Evolutionary conservation across 2,797 vertebrate genomes (phyloP).

Genomic region (Malacoraja senta): DNA sequence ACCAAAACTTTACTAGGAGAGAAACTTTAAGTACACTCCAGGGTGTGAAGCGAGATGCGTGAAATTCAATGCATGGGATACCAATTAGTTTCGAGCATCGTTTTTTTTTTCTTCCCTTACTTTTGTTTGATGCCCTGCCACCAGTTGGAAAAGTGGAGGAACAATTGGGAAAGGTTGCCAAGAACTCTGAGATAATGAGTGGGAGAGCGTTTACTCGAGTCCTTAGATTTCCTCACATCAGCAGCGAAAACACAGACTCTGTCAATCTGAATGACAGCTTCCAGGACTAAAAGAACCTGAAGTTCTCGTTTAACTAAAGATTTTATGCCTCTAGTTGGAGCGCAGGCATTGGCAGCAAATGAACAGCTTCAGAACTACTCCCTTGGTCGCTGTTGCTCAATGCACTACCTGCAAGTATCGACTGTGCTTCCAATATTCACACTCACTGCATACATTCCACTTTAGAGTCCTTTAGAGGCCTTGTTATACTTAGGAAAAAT

Average conservation of each 20-base stretch:
- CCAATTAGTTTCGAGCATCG: not conserved
- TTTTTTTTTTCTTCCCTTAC: not conserved
- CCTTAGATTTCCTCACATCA: not conserved
- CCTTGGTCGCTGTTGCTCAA: no score
- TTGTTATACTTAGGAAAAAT: not conserved
- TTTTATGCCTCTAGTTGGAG: not conserved
- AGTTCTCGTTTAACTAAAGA: not conserved
- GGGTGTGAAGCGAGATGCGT: not conserved
- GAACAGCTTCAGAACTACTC: not conserved
- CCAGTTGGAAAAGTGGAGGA: not conserved
- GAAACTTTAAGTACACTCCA: not conserved
- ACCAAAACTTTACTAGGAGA: not conserved
- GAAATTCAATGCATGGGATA: not conserved
- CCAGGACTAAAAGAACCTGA: not conserved
- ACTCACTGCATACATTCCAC: no score
- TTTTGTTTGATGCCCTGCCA: not conserved
- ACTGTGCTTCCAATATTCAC: no score
- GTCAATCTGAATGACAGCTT: not conserved
- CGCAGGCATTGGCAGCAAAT: not conserved
- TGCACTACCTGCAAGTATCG: no score
- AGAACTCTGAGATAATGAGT: not conserved
- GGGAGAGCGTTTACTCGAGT: not conserved
- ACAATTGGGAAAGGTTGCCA: not conserved
- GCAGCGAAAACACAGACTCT: not conserved
- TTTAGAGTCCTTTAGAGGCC: no score